Evolutionary conservation across 2,797 vertebrate species (phyloP).

Genomic region (Pseudotriccus pelzelni): DNA sequence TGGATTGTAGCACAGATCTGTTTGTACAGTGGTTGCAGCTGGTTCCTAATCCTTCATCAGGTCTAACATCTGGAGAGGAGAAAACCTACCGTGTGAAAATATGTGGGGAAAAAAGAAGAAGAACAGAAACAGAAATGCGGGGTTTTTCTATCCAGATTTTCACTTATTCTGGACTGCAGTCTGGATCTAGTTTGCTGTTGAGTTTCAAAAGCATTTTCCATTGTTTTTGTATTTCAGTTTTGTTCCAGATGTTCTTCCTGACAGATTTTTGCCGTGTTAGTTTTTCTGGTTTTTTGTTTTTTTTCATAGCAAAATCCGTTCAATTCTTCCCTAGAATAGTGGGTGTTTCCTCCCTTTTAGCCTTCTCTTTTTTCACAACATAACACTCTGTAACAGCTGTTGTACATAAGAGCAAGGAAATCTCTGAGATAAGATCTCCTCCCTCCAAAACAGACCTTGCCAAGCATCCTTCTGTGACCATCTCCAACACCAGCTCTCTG

Average conservation of each 20-base stretch:
- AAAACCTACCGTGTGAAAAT: background rate
- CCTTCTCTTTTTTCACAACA: background rate
- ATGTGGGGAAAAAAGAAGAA: background rate
- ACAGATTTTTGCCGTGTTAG: background rate
- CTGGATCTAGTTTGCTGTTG: background rate
- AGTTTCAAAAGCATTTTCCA: conserved; percentile 33
- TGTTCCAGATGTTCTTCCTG: conserved; percentile 24
- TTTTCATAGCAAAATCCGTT: background rate
- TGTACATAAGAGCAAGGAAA: background rate
- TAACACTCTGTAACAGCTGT: background rate
- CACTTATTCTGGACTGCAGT: background rate
- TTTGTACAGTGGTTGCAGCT: background rate
- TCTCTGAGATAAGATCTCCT: background rate
- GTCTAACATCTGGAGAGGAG: background rate
- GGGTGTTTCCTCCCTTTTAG: background rate
- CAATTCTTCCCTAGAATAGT: background rate
- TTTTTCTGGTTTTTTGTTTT: background rate
- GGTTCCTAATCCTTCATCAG: background rate
- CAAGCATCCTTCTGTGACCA: background rate
- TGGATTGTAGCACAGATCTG: background rate
- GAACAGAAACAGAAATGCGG: background rate
- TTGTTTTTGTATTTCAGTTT: conserved; percentile 18
- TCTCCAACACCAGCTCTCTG: background rate
- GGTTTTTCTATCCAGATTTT: background rate
- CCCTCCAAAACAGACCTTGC: background rate